These are phyloP conservation scores for Lepidothrix coronata DNA, from an alignment of 2,113 vertebrate species.

Conservation along the genomic window DNA sequence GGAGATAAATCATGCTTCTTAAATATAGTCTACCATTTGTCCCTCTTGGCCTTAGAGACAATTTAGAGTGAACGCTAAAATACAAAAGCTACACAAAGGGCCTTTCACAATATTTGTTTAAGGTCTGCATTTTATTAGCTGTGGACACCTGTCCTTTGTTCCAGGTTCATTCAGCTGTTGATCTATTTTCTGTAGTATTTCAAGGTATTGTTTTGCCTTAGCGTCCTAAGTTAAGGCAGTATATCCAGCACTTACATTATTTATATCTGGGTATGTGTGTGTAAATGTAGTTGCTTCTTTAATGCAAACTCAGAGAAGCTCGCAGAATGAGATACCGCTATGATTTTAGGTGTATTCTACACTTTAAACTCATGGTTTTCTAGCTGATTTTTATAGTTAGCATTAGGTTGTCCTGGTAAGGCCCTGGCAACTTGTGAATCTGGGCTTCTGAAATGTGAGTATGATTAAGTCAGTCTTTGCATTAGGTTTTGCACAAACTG, in stretches of 20 bases:
- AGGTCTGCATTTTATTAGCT: background rate
- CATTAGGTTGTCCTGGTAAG: background rate
- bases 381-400: background rate
- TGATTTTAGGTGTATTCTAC: background rate
- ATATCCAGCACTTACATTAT: background rate
- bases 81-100: background rate
- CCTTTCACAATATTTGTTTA: background rate
- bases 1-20: slow-evolving; percentile 1
- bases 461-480: background rate
- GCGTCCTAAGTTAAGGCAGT: background rate
- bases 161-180: background rate
- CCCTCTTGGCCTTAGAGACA: background rate
- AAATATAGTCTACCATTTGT: background rate
- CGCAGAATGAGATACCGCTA: background rate
- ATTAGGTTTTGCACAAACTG: background rate
- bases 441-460: background rate
- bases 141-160: background rate
- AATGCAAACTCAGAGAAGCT: background rate
- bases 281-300: background rate
- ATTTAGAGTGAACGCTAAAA: background rate
- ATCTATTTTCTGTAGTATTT: background rate
- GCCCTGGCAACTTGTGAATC: background rate
- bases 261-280: background rate
- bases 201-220: background rate
- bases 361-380: background rate